phyloP scores from a whole-genome alignment of 2,113 vertebrate species.

The Panurus biarmicus region DNA sequence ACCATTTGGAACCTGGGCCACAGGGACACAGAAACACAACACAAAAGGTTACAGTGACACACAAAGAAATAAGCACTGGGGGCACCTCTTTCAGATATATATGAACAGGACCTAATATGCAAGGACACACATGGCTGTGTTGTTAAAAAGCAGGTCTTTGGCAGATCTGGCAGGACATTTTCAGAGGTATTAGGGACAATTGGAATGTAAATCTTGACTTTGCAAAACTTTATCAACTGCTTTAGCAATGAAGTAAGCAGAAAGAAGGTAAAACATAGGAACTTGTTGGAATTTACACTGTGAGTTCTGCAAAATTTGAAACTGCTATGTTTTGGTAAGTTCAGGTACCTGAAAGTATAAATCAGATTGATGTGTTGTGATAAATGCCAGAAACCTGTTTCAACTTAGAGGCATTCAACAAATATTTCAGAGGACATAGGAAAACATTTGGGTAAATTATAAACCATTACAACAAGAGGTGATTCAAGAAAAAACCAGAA shows the following conservation, averaged over 20 bases:
- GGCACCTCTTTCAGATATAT: background rate
- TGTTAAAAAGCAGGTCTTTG: background rate
- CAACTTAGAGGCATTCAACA: background rate
- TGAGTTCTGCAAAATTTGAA: background rate
- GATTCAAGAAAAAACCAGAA: background rate
- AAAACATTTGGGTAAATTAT: background rate
- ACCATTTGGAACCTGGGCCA: conserved; percentile 76
- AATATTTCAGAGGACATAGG: background rate
- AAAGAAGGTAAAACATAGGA: background rate
- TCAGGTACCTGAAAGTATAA: background rate
- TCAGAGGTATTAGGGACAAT: background rate
- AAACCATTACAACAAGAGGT: background rate
- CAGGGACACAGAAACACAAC: background rate
- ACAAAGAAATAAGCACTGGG: background rate
- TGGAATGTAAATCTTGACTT: background rate
- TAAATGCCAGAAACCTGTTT: background rate
- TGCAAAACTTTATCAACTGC: background rate
- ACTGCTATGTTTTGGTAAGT: background rate
- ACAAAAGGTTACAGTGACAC: background rate
- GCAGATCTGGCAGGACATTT: background rate
- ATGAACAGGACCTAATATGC: background rate
- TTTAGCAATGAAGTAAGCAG: background rate
- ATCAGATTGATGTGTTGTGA: background rate
- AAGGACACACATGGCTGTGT: background rate
- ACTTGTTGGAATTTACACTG: background rate